phyloP scores from a whole-genome alignment of 1,140 invertebrate genomes.

The Cephus cinctus region DNA sequence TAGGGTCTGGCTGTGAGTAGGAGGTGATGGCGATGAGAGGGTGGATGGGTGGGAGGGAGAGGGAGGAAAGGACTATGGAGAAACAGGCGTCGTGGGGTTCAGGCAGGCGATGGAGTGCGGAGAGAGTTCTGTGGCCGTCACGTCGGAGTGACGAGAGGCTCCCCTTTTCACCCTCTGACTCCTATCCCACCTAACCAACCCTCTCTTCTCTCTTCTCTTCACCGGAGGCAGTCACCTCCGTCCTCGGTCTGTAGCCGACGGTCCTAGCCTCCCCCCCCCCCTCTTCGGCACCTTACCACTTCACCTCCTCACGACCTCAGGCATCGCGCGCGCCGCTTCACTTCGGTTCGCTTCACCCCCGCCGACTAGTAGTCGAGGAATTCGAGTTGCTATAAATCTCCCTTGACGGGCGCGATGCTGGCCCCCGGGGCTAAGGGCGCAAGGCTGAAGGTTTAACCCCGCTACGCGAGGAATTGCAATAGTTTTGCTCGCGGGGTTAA shows the following conservation, averaged over 20 bases:
- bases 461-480: conserved; percentile 36
- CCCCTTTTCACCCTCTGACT: conserved; percentile 16
- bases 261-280: conserved; percentile 22
- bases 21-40: conserved; percentile 21
- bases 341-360: conserved; percentile 33
- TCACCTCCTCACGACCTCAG: conserved; percentile 26
- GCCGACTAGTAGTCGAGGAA: conserved; percentile 53
- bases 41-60: conserved; percentile 9
- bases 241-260: conserved; percentile 22
- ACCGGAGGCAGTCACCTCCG: conserved; percentile 4
- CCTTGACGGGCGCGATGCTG: conserved; percentile 52
- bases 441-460: conserved; percentile 14
- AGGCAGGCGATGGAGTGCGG: conserved; percentile 31
- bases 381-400: conserved; percentile 58
- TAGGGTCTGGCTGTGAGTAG: conserved; percentile 16
- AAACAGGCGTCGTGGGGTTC: neutral
- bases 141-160: conserved; percentile 45
- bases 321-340: conserved; percentile 33
- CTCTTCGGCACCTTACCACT: no score
- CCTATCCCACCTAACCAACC: conserved; percentile 12
- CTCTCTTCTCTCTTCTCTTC: neutral
- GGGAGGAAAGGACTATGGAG: neutral
- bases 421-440: conserved; percentile 13
- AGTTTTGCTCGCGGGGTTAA: conserved; percentile 28
- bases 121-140: conserved; percentile 45